Evolutionary conservation across 2,888 invertebrate genomes (phyloP), one percentile per base, ranked within the genome.

Genomic region (Rotaria magnacalcarata): DNA sequence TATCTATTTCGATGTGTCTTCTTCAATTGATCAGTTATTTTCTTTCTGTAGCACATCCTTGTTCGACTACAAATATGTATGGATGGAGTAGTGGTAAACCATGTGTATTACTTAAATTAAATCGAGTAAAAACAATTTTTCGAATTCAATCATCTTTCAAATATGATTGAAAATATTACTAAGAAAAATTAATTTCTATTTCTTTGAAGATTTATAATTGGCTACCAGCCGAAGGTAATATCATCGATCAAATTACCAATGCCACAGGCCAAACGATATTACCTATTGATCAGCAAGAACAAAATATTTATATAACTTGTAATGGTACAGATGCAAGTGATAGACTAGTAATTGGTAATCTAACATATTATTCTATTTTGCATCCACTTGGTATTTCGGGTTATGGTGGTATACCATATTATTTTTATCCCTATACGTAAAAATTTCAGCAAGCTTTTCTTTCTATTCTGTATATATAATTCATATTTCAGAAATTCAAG

Each of bases 401-500:
- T 24, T 80, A 80, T 21, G 80, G 80, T 80, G 80, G 80, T n/a
- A 10, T 80, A 47, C 80, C 80, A n/a, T 80, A 47, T 80, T 80
- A 80, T n/a, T 80, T n/a, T 11, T 80, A 11, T 47, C 80, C 80
- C 3, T 80, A 47, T 47, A 80, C 2, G 80, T 80, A 47, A 80
- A 16, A 52, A 14, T 1, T 27, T 7, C 2, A 27, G 4, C n/a
- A n/a, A 34, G 2, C 2, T 34, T 27, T 60, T 27, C 1, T 8
- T 14, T 27, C 27, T 60, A 47, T 47, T 47, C 47, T 47, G 7
- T 47, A 47, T 47, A 11, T 11, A 47, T 47, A 60, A 7, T 34
- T 34, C 1, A 34, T 27, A 0, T 34, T 67, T 19, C 27, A 67
- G 67, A 14, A 67, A 67, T 67, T 4, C 34, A 16, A 34, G 34